phyloP scores from a whole-genome alignment of 2,113 vertebrate genomes.

The Nothobranchius kuhntae region DNA sequence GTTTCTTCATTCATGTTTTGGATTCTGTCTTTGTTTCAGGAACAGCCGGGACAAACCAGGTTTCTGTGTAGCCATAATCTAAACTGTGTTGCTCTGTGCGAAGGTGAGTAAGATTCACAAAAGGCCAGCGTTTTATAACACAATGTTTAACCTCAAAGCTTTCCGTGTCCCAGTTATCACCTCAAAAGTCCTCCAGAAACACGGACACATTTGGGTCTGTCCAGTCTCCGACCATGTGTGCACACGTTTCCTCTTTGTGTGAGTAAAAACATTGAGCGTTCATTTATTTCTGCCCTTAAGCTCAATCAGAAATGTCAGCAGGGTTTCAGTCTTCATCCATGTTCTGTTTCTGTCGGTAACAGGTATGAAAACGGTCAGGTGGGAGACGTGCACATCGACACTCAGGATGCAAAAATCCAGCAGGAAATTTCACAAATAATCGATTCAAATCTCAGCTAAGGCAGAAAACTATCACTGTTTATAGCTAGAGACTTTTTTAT shows the following conservation, averaged over 20 bases:
- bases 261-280: constrained; percentile 68
- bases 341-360: constrained; percentile 39
- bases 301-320: background rate
- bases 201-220: constrained; percentile 97
- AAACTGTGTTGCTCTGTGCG: constrained; percentile 96
- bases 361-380: constrained; percentile 97
- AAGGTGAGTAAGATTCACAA: constrained; percentile 79
- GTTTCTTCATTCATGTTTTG: background rate
- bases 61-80: constrained; percentile 94
- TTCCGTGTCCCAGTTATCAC: constrained; percentile 85
- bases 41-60: constrained; percentile 84
- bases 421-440: constrained; percentile 94
- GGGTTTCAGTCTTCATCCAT: background rate
- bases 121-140: background rate
- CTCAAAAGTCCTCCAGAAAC: constrained; percentile 94
- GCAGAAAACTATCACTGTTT: too few relatives aligned
- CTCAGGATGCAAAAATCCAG: constrained; percentile 92
- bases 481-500: too few relatives aligned
- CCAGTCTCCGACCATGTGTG: constrained; percentile 93
- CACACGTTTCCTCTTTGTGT: constrained; percentile 98
- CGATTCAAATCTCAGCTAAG: constrained; percentile 77
- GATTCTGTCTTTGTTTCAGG: constrained; percentile 69
- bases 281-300: background rate
- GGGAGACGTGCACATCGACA: constrained; percentile 94
- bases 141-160: background rate